Percentiles rank a stretch among this genome's conserved stretches.
Evolutionary conservation across 2,797 vertebrate genomes (phyloP).

Genomic region (Arctocebus calabarensis): DNA sequence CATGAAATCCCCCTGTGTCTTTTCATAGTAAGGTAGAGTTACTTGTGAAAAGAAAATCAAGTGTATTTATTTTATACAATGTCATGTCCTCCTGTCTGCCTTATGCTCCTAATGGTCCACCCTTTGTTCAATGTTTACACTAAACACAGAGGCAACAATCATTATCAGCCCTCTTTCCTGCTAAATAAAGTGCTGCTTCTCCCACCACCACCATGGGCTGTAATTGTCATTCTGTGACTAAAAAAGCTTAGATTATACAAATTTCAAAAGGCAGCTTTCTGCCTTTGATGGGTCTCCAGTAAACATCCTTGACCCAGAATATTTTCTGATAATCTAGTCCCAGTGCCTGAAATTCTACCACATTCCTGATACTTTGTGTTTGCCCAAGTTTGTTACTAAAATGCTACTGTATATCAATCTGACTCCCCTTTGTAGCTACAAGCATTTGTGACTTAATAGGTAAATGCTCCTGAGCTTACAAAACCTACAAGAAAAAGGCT

Average conservation of each 20-base stretch:
- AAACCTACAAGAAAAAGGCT: conserved; percentile 6
- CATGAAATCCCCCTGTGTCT: neutral
- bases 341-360: neutral
- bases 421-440: neutral
- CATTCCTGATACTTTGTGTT: neutral
- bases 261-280: conserved; percentile 22
- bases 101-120: neutral
- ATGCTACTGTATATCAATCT: neutral
- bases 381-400: neutral
- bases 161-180: neutral
- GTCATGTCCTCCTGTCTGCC: neutral
- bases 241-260: neutral
- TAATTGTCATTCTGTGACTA: neutral
- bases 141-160: neutral
- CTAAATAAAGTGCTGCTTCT: neutral
- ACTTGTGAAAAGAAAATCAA: neutral
- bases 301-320: neutral
- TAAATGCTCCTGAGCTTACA: neutral
- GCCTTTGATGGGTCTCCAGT: neutral
- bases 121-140: neutral
- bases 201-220: neutral
- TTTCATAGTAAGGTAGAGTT: neutral
- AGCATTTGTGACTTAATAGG: neutral
- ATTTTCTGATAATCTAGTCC: neutral
- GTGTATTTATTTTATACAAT: conserved; percentile 22